These are phyloP conservation scores for Ctena decussata DNA, from an alignment of 2,888 invertebrate genomes.

Conservation along the genomic window DNA sequence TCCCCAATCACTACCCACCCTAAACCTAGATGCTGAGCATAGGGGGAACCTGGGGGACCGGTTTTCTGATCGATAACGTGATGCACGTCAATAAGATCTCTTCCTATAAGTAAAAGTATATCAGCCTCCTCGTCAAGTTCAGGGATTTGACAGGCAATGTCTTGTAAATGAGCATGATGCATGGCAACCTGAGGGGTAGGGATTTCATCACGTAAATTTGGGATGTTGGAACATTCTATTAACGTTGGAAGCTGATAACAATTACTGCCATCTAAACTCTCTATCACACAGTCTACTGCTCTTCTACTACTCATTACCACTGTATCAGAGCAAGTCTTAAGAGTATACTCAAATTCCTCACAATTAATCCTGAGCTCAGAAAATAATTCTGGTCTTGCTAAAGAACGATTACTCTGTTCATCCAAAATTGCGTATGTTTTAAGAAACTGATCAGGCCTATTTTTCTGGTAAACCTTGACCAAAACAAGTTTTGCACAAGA, in stretches of 20 bases:
- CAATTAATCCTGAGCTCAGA: background rate
- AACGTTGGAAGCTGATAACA: slow-evolving; percentile 44
- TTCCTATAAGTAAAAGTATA: slow-evolving; percentile 46
- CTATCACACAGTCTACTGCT: slow-evolving; percentile 28
- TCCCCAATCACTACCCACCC: slow-evolving; percentile 51
- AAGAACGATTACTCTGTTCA: slow-evolving; percentile 44
- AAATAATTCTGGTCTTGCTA: slow-evolving; percentile 36
- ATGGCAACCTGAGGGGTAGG: slow-evolving; percentile 49
- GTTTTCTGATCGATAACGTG: slow-evolving; percentile 45
- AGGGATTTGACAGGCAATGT: slow-evolving; percentile 41
- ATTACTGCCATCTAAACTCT: slow-evolving; percentile 37
- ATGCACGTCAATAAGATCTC: slow-evolving; percentile 48
- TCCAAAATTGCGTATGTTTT: slow-evolving; percentile 37
- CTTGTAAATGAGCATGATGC: slow-evolving; percentile 39
- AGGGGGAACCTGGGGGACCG: slow-evolving; percentile 32
- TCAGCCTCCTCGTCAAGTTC: slow-evolving; percentile 29
- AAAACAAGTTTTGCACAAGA: slow-evolving; percentile 46
- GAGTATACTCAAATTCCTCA: slow-evolving; percentile 22
- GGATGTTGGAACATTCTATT: slow-evolving; percentile 59
- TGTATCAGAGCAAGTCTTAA: slow-evolving; percentile 18
- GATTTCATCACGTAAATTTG: slow-evolving; percentile 49
- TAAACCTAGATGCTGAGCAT: slow-evolving; percentile 42
- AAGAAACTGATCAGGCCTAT: background rate
- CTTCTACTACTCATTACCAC: slow-evolving; percentile 18
- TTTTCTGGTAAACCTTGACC: slow-evolving; percentile 9